Conservation (phyloP, 2,888 invertebrate species). For the Mellilla xanthometata region DNA sequence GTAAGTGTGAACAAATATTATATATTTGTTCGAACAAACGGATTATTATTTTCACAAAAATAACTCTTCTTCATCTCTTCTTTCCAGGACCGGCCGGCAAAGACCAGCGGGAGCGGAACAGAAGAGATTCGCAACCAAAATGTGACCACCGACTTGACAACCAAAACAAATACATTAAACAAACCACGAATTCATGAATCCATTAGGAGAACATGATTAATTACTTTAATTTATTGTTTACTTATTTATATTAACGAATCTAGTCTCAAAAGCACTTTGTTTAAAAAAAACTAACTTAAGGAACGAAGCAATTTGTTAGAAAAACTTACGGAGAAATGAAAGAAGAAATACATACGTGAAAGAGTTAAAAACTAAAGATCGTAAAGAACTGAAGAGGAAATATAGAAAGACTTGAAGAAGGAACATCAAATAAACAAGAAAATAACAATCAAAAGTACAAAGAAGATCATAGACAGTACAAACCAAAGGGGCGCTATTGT, state of each 20-base stretch:
- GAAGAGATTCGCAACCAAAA: constrained; percentile 50
- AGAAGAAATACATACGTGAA: constrained; percentile 13
- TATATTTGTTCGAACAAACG: too few relatives aligned
- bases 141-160: constrained; percentile 74
- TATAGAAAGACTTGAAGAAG: constrained; percentile 34
- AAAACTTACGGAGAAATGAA: constrained; percentile 32
- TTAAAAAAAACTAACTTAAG: constrained; percentile 58
- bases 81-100: constrained; percentile 57
- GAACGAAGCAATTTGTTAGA: constrained; percentile 25
- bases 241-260: constrained; percentile 75
- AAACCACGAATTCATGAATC: constrained; percentile 74
- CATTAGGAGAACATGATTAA: constrained; percentile 72
- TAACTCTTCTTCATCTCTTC: constrained; percentile 32
- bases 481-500: constrained; percentile 67
- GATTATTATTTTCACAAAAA: neutral
- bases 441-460: constrained; percentile 61
- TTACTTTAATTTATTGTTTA: constrained; percentile 66
- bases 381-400: constrained; percentile 54
- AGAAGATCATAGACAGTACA: constrained; percentile 60
- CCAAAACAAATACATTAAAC: constrained; percentile 59
- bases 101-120: constrained; percentile 36
- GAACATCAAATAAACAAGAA: neutral
- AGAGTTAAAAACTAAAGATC: constrained; percentile 26
- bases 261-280: constrained; percentile 80
- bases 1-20: too few relatives aligned